Evolutionary conservation across 2,113 vertebrate genomes (phyloP).

Genomic region (Mustela nigripes): DNA sequence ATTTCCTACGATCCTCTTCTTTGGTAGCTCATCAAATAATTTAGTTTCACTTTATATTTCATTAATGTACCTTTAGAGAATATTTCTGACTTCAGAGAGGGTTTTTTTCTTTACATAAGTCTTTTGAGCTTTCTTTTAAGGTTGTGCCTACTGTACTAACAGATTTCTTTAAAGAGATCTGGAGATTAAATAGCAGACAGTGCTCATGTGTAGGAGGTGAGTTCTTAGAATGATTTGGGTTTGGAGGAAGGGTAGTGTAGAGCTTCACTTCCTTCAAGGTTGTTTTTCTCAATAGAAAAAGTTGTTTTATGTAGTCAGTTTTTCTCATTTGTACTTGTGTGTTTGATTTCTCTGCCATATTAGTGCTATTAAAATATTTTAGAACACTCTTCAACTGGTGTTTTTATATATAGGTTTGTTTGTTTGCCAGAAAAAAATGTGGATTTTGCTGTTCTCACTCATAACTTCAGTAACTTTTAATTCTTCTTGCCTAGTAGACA

Average conservation of each 20-base stretch:
- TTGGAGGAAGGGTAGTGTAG: conserved; percentile 36
- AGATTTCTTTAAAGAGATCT: conserved; percentile 67
- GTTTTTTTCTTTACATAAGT: not conserved
- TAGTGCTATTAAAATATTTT: conserved; percentile 51
- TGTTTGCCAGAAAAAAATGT: not conserved
- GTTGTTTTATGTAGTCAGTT: conserved; percentile 7
- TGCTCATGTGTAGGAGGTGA: conserved; percentile 67
- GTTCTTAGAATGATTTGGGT: conserved; percentile 74
- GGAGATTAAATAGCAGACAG: conserved; percentile 69
- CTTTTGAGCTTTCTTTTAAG: conserved; percentile 55
- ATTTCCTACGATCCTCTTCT: not conserved
- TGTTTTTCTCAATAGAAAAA: conserved; percentile 64
- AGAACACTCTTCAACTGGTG: not conserved
- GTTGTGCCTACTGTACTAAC: conserved; percentile 2
- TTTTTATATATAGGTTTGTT: conserved; percentile 31
- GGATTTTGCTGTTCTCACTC: not conserved
- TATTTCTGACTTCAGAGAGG: conserved; percentile 2
- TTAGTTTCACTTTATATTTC: conserved; percentile 30
- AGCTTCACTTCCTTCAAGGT: conserved; percentile 61
- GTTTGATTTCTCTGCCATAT: conserved; percentile 20
- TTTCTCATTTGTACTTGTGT: conserved; percentile 44
- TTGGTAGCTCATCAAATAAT: conserved; percentile 21
- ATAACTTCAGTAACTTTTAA: conserved; percentile 47
- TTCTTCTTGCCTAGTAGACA: not conserved
- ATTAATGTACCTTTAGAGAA: conserved; percentile 23